Evolutionary conservation across 2,113 vertebrate genomes (phyloP).

Genomic region (Pelobates fuscus): DNA sequence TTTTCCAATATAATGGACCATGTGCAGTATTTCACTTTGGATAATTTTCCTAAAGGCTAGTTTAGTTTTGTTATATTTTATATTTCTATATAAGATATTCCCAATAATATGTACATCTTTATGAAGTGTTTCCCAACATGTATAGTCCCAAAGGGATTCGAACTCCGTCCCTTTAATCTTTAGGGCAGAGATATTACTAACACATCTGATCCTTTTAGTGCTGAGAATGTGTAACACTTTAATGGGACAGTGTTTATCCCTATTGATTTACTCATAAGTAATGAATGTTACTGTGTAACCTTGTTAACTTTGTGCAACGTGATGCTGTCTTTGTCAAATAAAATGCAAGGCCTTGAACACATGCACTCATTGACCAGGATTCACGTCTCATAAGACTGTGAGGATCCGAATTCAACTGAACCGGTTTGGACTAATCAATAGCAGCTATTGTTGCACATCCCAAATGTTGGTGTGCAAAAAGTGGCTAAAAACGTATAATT

Average conservation of each 20-base stretch:
- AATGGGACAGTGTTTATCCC: slow-evolving; percentile 30
- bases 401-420: too few relatives aligned
- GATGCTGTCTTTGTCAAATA: slow-evolving; percentile 3
- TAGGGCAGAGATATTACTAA: slow-evolving; percentile 26
- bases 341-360: not conserved
- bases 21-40: too few relatives aligned
- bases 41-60: too few relatives aligned
- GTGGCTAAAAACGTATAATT: too few relatives aligned
- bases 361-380: not conserved
- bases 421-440: too few relatives aligned
- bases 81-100: too few relatives aligned
- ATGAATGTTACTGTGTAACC: slow-evolving; percentile 20
- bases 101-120: too few relatives aligned
- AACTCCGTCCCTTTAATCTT: slow-evolving; percentile 31
- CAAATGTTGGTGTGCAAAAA: too few relatives aligned
- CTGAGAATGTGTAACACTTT: slow-evolving; percentile 2
- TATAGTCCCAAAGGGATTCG: slow-evolving; percentile 43
- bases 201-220: slow-evolving; percentile 34
- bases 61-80: too few relatives aligned
- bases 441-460: too few relatives aligned
- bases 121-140: not conserved
- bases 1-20: too few relatives aligned
- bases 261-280: slow-evolving; percentile 18
- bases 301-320: slow-evolving; percentile 29
- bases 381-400: too few relatives aligned